These are phyloP conservation scores for Caerostris darwini DNA, from an alignment of 1,140 invertebrate genomes.

Conservation along the genomic window DNA sequence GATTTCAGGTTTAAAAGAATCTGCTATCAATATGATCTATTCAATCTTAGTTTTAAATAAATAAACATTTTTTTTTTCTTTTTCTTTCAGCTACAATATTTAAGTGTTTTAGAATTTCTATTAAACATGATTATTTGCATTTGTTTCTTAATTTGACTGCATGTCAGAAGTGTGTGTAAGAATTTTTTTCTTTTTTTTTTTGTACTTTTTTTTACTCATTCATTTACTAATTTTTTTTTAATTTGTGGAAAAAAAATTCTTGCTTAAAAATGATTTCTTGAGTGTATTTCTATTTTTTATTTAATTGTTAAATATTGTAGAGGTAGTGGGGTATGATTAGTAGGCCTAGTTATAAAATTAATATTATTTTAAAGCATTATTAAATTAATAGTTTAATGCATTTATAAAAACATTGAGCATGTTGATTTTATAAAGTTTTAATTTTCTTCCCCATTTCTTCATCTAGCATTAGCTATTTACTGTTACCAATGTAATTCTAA, in stretches of 20 bases:
- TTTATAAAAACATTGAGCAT: not conserved
- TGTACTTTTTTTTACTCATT: no score
- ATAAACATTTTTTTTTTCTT: no score
- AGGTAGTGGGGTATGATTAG: not conserved
- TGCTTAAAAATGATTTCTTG: no score
- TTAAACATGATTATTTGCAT: no score
- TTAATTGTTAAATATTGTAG: not conserved
- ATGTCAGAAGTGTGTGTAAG: no score
- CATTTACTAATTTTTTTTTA: no score
- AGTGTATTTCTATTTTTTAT: not conserved
- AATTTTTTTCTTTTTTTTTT: no score
- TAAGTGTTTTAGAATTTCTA: not conserved
- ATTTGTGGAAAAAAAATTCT: no score
- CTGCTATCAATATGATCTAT: no score
- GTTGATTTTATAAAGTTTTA: not conserved
- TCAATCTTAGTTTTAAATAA: no score
- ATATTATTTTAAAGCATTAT: not conserved
- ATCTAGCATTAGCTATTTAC: slow-evolving; percentile 85
- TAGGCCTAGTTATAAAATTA: not conserved
- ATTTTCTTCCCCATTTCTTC: not conserved
- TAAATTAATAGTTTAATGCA: not conserved
- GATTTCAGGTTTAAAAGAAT: no score
- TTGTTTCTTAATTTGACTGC: no score
- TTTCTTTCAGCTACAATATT: not conserved
- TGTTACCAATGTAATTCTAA: slow-evolving; percentile 96